A percentile compares a stretch with the other conserved stretches of the same genome.
phyloP scores from a whole-genome alignment of 2,888 invertebrate genomes.

The Habroteleia sp. region DNA sequence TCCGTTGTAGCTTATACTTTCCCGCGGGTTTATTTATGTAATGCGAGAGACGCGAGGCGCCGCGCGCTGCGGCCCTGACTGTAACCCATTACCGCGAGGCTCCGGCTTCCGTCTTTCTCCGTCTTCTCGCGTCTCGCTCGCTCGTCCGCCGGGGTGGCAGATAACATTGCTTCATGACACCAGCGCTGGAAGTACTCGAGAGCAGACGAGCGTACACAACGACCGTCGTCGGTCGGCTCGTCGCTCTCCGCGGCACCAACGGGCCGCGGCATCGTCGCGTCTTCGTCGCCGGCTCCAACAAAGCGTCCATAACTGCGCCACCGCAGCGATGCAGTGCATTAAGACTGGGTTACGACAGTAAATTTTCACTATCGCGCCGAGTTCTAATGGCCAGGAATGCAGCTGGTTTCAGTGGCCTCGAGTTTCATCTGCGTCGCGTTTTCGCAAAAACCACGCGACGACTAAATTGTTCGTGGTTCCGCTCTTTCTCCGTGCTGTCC shows the following conservation, averaged over 20 bases:
- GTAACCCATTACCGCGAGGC: constrained; percentile 78
- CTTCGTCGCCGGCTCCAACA: constrained; percentile 66
- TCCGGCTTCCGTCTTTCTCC: constrained; percentile 66
- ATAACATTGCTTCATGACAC: constrained; percentile 67
- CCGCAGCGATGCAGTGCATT: constrained; percentile 76
- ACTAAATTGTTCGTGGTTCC: constrained; percentile 78
- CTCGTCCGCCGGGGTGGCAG: constrained; percentile 77
- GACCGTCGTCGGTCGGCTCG: constrained; percentile 47
- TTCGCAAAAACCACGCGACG: constrained; percentile 38
- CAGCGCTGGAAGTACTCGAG: constrained; percentile 75
- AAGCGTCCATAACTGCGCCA: constrained; percentile 77
- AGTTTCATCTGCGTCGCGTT: constrained; percentile 48
- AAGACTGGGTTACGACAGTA: constrained; percentile 80
- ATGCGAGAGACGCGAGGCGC: too few relatives aligned
- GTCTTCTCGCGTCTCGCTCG: constrained; percentile 62
- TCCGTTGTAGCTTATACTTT: constrained; percentile 23
- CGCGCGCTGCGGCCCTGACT: constrained; percentile 70
- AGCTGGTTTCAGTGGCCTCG: constrained; percentile 79
- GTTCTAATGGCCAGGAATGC: constrained; percentile 80
- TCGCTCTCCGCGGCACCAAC: constrained; percentile 28
- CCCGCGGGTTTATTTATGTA: constrained; percentile 35
- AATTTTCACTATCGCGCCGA: constrained; percentile 80
- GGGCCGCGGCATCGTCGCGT: too few relatives aligned
- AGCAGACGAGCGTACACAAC: constrained; percentile 65
- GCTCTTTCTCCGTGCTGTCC: constrained; percentile 62